Percentiles rank a stretch among this genome's conserved stretches.
These are phyloP conservation scores for Drosophila silvestris DNA, from an alignment of 2,888 invertebrate species.

Conservation along the genomic window DNA sequence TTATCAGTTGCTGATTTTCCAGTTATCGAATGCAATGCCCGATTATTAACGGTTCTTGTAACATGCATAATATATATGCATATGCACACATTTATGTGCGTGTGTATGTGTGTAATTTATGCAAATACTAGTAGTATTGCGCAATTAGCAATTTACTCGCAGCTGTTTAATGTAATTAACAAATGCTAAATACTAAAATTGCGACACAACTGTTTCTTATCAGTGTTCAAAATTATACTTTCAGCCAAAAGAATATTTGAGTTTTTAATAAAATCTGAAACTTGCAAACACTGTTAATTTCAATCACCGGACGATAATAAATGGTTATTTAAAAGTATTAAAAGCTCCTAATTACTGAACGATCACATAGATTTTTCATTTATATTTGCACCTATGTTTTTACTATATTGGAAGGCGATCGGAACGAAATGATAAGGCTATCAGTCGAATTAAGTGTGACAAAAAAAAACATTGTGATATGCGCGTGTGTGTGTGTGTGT, in stretches of 20 bases:
- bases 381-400: background rate
- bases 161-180: slow-evolving; percentile 49
- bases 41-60: background rate
- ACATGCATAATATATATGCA: background rate
- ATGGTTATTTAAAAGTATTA: background rate
- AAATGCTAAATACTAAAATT: slow-evolving; percentile 27
- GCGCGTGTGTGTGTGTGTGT: background rate
- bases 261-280: background rate
- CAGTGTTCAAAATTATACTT: slow-evolving; percentile 2
- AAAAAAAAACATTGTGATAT: background rate
- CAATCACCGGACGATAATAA: background rate
- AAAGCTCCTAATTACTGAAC: background rate
- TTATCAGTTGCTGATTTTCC: background rate
- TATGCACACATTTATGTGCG: background rate
- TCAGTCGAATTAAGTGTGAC: slow-evolving; percentile 7
- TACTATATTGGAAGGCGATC: slow-evolving; percentile 21
- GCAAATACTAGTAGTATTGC: slow-evolving; percentile 4
- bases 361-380: background rate
- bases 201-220: slow-evolving; percentile 40
- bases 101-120: background rate
- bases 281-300: background rate
- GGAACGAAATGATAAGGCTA: slow-evolving; percentile 37
- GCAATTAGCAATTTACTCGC: slow-evolving; percentile 28
- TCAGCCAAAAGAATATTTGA: background rate
- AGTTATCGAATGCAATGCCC: background rate